These are phyloP conservation scores for Valencia hispanica DNA, from an alignment of 2,797 vertebrate genomes.

Conservation along the genomic window DNA sequence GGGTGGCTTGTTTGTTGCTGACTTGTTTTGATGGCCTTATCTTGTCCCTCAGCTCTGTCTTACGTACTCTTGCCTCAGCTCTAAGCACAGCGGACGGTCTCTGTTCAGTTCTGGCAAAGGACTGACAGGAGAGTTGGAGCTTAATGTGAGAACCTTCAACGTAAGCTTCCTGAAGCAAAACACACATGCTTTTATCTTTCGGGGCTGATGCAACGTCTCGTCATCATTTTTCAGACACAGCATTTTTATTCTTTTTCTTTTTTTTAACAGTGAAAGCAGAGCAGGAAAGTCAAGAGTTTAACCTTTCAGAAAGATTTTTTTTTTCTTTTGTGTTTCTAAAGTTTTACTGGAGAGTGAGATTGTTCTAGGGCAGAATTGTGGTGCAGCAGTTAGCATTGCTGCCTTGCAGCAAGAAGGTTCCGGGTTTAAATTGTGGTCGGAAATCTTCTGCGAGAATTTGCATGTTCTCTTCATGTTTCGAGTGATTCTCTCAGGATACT, in stretches of 20 bases:
- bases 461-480: no score
- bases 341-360: background rate
- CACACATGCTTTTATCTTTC: background rate
- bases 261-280: background rate
- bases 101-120: background rate
- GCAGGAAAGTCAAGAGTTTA: background rate
- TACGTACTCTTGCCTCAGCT: background rate
- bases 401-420: background rate
- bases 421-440: background rate
- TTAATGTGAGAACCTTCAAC: background rate
- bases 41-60: background rate
- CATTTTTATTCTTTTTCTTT: background rate
- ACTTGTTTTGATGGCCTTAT: background rate
- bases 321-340: background rate
- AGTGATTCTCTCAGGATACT: no score
- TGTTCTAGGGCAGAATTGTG: background rate
- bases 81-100: background rate
- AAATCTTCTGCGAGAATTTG: background rate
- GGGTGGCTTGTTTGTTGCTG: background rate
- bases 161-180: background rate
- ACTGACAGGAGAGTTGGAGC: background rate
- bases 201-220: background rate
- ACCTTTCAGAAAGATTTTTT: background rate
- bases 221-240: background rate
- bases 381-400: background rate